These are phyloP conservation scores for Myripristis murdjan DNA, from an alignment of 2,797 vertebrate species.

Conservation along the genomic window DNA sequence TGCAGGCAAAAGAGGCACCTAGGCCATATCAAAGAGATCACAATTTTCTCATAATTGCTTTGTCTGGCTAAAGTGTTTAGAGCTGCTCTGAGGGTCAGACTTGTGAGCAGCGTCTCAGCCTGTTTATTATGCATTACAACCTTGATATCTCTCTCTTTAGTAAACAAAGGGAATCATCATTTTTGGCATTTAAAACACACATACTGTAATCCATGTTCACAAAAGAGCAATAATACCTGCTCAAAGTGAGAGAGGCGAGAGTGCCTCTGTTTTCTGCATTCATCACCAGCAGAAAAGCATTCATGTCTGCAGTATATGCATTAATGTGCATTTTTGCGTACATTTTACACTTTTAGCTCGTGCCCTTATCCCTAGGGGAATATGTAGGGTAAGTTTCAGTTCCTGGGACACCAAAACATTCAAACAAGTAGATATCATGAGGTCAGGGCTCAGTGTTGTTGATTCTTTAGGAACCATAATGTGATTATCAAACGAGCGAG, in stretches of 20 bases:
- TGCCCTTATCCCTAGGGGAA: no score
- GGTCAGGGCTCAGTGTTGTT: no score
- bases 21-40: conserved; percentile 33
- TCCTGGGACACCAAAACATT: no score
- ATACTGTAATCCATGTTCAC: conserved; percentile 43
- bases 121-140: conserved; percentile 45
- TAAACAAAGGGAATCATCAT: conserved; percentile 43
- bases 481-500: no score
- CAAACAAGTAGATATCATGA: no score
- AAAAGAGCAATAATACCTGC: conserved; percentile 39
- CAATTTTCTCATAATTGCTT: conserved; percentile 36
- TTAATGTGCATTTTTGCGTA: no score
- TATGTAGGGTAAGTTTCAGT: no score
- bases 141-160: conserved; percentile 9
- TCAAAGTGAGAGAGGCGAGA: conserved; percentile 43
- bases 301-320: no score
- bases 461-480: no score
- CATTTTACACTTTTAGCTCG: no score
- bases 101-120: not conserved
- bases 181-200: conserved; percentile 45
- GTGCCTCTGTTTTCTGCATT: conserved; percentile 46
- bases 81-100: conserved; percentile 5
- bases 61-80: conserved; percentile 47
- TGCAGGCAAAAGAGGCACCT: conserved; percentile 4
- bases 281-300: conserved; percentile 23